Conservation (phyloP, 2,888 invertebrate species). For the Capitulum mitella region DNA sequence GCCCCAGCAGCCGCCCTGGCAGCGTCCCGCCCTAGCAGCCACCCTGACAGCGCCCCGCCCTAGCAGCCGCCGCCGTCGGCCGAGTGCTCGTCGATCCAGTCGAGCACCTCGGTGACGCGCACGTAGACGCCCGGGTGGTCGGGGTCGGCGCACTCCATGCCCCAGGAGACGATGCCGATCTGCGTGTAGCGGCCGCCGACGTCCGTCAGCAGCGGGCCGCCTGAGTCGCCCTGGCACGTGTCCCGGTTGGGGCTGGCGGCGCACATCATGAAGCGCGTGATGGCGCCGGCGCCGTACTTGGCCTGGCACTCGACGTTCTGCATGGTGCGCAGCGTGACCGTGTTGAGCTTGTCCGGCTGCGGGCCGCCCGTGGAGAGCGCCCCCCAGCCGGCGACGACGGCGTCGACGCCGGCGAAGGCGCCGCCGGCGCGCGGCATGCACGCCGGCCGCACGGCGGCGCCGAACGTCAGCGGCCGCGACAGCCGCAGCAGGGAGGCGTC, state of each 20-base stretch:
- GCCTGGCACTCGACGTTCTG: conserved; percentile 14
- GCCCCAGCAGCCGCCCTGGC: no score
- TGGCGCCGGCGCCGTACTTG: not conserved
- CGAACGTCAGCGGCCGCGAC: not conserved
- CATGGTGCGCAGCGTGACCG: conserved; percentile 27
- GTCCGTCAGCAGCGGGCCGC: not conserved
- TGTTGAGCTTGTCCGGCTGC: conserved; percentile 2
- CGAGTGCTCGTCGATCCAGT: not conserved
- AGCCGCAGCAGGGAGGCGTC: not conserved
- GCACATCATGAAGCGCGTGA: conserved; percentile 26
- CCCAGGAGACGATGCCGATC: not conserved
- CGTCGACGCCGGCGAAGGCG: not conserved
- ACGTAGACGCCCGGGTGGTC: not conserved
- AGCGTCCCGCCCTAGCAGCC: no score
- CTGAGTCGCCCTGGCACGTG: conserved; percentile 20
- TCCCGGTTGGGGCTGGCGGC: conserved; percentile 25
- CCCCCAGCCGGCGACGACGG: conserved; percentile 28
- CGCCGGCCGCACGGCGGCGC: conserved; percentile 4
- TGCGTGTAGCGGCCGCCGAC: not conserved
- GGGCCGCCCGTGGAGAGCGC: conserved; percentile 1
- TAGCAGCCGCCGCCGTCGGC: not conserved
- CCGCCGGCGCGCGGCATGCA: conserved; percentile 25
- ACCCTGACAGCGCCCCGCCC: no score
- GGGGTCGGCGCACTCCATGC: not conserved
- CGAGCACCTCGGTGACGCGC: not conserved